Conservation (phyloP, 2,113 vertebrate species). For the Ovis aries region ARS-UI_Ramb_v3.0 NC_056070.1:65476501-65477000, state of each 20-base stretch:
- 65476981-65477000: rapidly evolving
- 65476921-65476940: rapidly evolving
- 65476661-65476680: background rate
- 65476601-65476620: slow-evolving; percentile 28
- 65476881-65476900: rapidly evolving
- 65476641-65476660: background rate
- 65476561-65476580: background rate
- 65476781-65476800: background rate
- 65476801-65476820: rapidly evolving
- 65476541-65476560: background rate
- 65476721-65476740: background rate
- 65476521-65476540: background rate
- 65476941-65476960: no score
- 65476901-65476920: rapidly evolving
- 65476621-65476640: slow-evolving; percentile 59
- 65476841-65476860: background rate
- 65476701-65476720: background rate
- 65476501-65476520: background rate
- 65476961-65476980: background rate
- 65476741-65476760: background rate
- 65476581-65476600: slow-evolving; percentile 39
- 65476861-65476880: background rate
- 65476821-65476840: background rate
- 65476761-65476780: background rate
- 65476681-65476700: background rate